A percentile compares a stretch with the other conserved stretches of the same genome.
Conservation (phyloP, 2,797 vertebrate species). For the Serranus cabrilla region DNA sequence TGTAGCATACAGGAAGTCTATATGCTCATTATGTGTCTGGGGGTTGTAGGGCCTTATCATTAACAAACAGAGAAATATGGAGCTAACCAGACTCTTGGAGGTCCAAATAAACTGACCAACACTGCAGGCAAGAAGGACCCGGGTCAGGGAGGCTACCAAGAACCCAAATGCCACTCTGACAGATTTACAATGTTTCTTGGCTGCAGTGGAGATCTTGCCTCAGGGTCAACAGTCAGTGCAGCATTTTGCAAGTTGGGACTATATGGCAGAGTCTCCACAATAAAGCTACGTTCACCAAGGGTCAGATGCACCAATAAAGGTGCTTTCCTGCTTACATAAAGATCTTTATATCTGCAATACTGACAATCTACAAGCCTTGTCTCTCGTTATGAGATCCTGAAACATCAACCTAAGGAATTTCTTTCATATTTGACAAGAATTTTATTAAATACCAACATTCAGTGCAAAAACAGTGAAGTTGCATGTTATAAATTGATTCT, state of each 20-base stretch:
- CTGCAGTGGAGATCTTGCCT: conserved; percentile 33
- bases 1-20: conserved; percentile 1
- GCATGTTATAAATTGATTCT: too few relatives aligned
- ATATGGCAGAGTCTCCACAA: conserved; percentile 13
- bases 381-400: background rate
- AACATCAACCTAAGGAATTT: conserved; percentile 18
- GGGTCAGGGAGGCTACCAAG: conserved; percentile 22
- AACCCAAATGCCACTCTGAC: conserved; percentile 33
- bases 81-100: conserved; percentile 16
- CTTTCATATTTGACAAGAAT: background rate
- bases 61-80: conserved; percentile 42
- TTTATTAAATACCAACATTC: too few relatives aligned
- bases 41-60: conserved; percentile 47
- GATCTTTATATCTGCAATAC: conserved; percentile 7
- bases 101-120: conserved; percentile 32
- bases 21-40: conserved; percentile 60
- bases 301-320: conserved; percentile 3
- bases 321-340: background rate
- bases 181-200: conserved; percentile 25
- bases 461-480: too few relatives aligned
- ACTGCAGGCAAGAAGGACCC: conserved; percentile 8
- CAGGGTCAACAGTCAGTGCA: conserved; percentile 33
- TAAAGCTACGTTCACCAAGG: conserved; percentile 11
- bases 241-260: conserved; percentile 26
- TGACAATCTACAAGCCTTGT: background rate